Evolutionary conservation across 2,113 vertebrate species (phyloP).

Genomic region (Xyrauchen texanus): DNA sequence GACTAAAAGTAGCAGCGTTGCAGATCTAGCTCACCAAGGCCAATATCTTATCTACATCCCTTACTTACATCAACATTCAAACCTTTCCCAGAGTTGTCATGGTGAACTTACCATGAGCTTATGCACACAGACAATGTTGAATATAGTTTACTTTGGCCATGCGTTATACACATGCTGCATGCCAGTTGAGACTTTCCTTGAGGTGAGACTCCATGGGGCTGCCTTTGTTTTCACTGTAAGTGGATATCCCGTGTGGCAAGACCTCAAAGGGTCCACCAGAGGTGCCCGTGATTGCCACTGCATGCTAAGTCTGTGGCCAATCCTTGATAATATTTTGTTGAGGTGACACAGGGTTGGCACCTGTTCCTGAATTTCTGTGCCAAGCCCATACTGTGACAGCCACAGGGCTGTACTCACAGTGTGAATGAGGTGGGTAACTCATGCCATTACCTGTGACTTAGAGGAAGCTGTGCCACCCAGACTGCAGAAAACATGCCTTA

Average conservation of each 20-base stretch:
- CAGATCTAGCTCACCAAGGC: too few species aligned
- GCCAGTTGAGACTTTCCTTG: conserved; percentile 41
- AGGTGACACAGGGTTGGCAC: conserved; percentile 47
- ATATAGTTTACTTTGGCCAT: neutral
- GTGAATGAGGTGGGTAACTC: conserved; percentile 15
- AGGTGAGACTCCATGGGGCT: conserved; percentile 28
- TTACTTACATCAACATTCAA: too few species aligned
- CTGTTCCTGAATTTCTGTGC: neutral
- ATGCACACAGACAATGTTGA: neutral
- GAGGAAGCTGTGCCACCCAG: neutral
- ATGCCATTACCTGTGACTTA: conserved; percentile 11
- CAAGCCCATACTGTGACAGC: neutral
- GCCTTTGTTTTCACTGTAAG: neutral
- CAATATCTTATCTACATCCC: too few species aligned
- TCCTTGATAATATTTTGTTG: conserved; percentile 44
- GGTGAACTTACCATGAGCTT: neutral
- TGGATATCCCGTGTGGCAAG: conserved; percentile 16
- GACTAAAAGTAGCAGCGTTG: too few species aligned
- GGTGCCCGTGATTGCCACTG: conserved; percentile 2
- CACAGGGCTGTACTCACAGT: neutral
- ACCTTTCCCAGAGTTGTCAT: too few species aligned
- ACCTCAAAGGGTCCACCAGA: conserved; percentile 31
- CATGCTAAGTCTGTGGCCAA: neutral
- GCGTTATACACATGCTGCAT: conserved; percentile 5
- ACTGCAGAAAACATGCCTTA: neutral